Conservation (phyloP, 1,140 invertebrate genomes). For the Trichogramma pretiosum region DNA sequence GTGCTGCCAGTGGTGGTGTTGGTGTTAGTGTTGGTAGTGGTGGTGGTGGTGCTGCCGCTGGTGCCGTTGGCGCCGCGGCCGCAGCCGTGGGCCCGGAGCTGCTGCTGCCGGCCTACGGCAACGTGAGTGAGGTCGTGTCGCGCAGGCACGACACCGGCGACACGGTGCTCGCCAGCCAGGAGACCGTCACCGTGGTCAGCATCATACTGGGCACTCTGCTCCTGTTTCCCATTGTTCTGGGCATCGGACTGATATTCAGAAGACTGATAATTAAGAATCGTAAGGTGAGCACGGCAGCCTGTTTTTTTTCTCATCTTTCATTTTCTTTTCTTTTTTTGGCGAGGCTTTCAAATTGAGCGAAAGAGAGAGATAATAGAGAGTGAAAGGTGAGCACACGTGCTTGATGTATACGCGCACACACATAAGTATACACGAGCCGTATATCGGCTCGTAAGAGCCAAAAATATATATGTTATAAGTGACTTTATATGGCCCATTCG, state of each 20-base stretch:
- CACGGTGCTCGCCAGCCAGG: conserved; percentile 39
- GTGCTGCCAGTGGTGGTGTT: conserved; percentile 32
- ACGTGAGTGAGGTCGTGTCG: conserved; percentile 42
- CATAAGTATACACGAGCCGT: too few relatives aligned
- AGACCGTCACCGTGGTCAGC: conserved; percentile 41
- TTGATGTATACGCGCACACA: too few relatives aligned
- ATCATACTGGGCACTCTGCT: conserved; percentile 42
- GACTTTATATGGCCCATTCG: too few relatives aligned
- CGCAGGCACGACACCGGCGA: conserved; percentile 41
- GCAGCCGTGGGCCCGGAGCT: conserved; percentile 25
- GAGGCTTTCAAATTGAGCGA: too few relatives aligned
- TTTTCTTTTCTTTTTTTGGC: too few relatives aligned
- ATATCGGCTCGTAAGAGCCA: too few relatives aligned
- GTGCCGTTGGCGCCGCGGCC: conserved; percentile 27
- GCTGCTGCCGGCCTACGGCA: too few relatives aligned
- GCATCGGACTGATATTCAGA: conserved; percentile 43
- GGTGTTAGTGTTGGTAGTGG: conserved; percentile 10
- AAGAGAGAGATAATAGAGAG: too few relatives aligned
- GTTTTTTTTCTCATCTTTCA: too few relatives aligned
- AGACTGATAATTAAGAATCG: conserved; percentile 47
- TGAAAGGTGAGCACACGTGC: too few relatives aligned
- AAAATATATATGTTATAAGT: too few relatives aligned
- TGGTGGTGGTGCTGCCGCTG: conserved; percentile 29
- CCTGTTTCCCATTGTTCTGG: conserved; percentile 43
- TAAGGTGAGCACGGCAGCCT: conserved; percentile 44